Base-by-base conservation (phyloP, 2,113 vertebrate species). In the Platysteira castanea region DNA sequence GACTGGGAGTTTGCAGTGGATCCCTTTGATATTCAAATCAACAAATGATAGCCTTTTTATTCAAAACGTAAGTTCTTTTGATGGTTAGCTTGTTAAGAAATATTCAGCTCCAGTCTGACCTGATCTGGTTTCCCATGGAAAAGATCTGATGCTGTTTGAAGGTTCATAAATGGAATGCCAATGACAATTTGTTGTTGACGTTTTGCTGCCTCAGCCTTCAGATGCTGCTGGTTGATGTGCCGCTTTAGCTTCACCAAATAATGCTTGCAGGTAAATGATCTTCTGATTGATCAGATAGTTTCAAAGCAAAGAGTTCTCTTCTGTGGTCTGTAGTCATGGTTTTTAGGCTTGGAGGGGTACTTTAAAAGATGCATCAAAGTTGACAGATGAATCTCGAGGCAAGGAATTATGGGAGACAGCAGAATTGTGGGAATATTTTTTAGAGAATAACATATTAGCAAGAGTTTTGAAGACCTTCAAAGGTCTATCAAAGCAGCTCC, bases 11-110 rank as follows among this genome's bases (percentile, higher is more conserved):
- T 98, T 98, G 97, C 97, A 97, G 98, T 98, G 97, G 97, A 98
- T 98, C 98, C 98, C 99, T 99, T 99, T 99, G 99, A 99, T 99
- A 99, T 99, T 99, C 98, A 99, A 99, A 99, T 99, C 97, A 98
- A 98, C 98, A 99, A 99, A 99, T 98, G 98, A 98, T 98, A 98
- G 98, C 97, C 97, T 97, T 98, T 98, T 98, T 98, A 98, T 99
- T 98, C 98, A 98, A 98, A 98, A 99, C 93, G 98, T 99, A 97
- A 98, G 96, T 97, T 97, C 98, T 98, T 98, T 97, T 97, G 98
- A 98, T 98, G 98, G 97, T 98, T 92, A 97, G 97, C 98, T 98
- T 98, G 98, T 99, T 98, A 98, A 98, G 98, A 98, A 98, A 98
- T 98, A 98, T 96, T 97, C 98, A 97, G 98, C 98, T 97, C 97